Evolutionary conservation across 2,113 vertebrate species (phyloP).

Genomic region (Phylloscopus trochilus): DNA sequence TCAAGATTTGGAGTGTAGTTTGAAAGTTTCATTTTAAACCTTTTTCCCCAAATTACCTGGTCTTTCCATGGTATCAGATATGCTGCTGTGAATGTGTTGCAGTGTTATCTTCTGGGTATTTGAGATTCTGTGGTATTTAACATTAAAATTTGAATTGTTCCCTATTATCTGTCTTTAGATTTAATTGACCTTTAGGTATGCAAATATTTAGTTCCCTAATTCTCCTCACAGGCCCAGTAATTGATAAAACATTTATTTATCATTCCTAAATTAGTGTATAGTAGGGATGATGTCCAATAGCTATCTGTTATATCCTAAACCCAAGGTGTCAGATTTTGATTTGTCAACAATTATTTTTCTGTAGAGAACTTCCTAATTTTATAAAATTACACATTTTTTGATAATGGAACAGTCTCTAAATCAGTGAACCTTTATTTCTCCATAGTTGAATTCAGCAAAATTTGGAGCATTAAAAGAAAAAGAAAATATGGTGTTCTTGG

Average conservation of each 20-base stretch:
- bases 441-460: background rate
- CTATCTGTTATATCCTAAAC: background rate
- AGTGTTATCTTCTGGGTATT: background rate
- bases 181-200: background rate
- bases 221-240: background rate
- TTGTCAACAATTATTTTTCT: background rate
- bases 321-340: background rate
- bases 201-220: background rate
- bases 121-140: background rate
- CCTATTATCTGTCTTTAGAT: background rate
- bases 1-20: background rate
- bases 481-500: background rate
- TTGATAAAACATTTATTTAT: background rate
- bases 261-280: background rate
- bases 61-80: background rate
- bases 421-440: background rate
- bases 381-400: background rate
- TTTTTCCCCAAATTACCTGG: background rate
- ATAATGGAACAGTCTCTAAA: background rate
- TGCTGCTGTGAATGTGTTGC: background rate
- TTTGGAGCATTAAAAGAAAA: background rate
- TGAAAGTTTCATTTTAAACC: background rate
- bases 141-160: background rate
- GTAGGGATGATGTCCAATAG: background rate
- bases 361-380: background rate